Evolutionary conservation across 2,797 vertebrate species (phyloP).

Genomic region (Vireo griseus): DNA sequence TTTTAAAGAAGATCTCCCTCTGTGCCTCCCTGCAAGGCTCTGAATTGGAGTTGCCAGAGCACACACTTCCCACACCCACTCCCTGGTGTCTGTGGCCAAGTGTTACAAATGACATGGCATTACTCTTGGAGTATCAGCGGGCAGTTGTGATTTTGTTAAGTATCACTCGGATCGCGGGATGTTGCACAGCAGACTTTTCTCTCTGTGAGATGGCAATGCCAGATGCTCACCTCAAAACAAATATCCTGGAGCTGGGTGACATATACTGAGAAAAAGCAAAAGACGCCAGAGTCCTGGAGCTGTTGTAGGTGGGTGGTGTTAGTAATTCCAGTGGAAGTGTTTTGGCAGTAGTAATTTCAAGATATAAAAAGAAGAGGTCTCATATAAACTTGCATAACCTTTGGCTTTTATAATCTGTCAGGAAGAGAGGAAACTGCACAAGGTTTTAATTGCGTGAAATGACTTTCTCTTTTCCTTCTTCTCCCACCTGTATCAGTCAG

Average conservation of each 20-base stretch:
- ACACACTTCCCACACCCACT: accelerated
- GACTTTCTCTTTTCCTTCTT: neutral
- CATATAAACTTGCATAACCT: neutral
- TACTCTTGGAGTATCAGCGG: neutral
- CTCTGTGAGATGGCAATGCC: neutral
- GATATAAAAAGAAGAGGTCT: neutral
- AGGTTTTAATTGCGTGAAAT: neutral
- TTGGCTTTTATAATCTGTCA: neutral
- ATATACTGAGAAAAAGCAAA: neutral
- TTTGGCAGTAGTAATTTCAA: neutral
- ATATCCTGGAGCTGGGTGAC: neutral
- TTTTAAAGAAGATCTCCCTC: neutral
- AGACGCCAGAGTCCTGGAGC: neutral
- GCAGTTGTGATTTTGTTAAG: neutral
- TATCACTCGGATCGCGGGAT: neutral
- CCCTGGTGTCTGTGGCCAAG: no score
- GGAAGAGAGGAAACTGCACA: neutral
- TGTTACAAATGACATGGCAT: neutral
- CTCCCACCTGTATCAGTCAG: neutral
- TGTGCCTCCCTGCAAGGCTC: neutral
- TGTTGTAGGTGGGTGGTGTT: neutral
- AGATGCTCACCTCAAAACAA: neutral
- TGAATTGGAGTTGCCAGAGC: neutral
- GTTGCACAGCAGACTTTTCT: neutral
- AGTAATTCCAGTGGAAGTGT: neutral